Conservation (phyloP, 2,888 invertebrate species). For the Brachyptera putata region DNA sequence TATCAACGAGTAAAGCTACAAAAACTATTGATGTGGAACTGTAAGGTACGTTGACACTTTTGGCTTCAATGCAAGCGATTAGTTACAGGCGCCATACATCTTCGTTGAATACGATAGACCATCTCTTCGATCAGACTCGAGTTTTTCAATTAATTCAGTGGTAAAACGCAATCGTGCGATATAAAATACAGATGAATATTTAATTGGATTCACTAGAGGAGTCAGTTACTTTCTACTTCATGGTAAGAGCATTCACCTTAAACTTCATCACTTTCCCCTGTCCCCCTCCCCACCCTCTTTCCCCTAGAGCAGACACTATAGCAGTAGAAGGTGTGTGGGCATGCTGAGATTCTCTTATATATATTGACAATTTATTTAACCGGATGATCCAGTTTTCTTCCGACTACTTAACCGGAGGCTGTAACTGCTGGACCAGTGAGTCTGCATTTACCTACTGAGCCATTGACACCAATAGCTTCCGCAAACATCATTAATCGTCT, state of each 20-base stretch:
- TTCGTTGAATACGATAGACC: too few species aligned
- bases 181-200: too few species aligned
- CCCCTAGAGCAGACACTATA: not conserved
- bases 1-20: too few species aligned
- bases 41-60: too few species aligned
- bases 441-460: not conserved
- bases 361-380: not conserved
- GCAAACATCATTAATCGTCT: too few species aligned
- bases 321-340: too few species aligned
- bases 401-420: not conserved
- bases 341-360: too few species aligned
- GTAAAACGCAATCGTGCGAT: too few species aligned
- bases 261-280: slow-evolving; percentile 7
- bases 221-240: not conserved
- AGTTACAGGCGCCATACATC: too few species aligned
- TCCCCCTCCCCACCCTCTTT: not conserved
- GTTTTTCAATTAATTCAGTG: not conserved
- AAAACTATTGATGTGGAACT: too few species aligned
- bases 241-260: not conserved
- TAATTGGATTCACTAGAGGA: not conserved
- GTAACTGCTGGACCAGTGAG: not conserved
- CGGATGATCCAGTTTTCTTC: not conserved
- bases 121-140: not conserved
- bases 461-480: not conserved
- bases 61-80: too few species aligned